phyloP scores from a whole-genome alignment of 2,797 vertebrate genomes.

The Atherinosoma microstoma region DNA sequence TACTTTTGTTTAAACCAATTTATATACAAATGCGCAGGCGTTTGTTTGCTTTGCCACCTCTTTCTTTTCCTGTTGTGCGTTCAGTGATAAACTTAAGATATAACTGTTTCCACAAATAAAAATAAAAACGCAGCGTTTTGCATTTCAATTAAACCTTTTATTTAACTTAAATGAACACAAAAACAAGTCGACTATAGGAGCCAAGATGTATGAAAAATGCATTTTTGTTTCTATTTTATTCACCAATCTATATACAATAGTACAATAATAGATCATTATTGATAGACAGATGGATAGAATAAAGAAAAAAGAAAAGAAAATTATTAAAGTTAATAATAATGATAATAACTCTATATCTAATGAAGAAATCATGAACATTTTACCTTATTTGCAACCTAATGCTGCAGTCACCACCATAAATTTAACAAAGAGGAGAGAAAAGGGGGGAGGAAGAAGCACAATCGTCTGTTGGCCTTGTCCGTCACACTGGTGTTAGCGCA shows the following conservation, averaged over 20 bases:
- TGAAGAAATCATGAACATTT: too few species aligned
- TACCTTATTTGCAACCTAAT: too few species aligned
- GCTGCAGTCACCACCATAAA: background rate
- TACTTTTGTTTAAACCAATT: background rate
- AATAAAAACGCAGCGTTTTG: background rate
- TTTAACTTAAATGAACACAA: too few species aligned
- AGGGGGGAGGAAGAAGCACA: background rate
- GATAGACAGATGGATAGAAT: too few species aligned
- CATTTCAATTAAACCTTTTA: background rate
- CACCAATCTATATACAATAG: too few species aligned
- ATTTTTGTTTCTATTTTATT: too few species aligned
- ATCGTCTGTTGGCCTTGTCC: background rate
- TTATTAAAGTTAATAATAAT: too few species aligned
- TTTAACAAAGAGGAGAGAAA: background rate
- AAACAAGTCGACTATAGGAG: too few species aligned
- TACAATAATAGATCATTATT: too few species aligned
- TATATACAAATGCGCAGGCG: background rate
- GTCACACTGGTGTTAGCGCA: slow-evolving; percentile 15
- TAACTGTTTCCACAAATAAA: background rate
- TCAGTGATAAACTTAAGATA: background rate
- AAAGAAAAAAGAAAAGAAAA: too few species aligned
- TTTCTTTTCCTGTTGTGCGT: slow-evolving; percentile 47
- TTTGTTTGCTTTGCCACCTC: background rate
- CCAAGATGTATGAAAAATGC: too few species aligned
- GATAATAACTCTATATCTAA: too few species aligned